Base-by-base conservation (phyloP, 2,797 vertebrate species). In the Neopelma chrysocephalum region DNA sequence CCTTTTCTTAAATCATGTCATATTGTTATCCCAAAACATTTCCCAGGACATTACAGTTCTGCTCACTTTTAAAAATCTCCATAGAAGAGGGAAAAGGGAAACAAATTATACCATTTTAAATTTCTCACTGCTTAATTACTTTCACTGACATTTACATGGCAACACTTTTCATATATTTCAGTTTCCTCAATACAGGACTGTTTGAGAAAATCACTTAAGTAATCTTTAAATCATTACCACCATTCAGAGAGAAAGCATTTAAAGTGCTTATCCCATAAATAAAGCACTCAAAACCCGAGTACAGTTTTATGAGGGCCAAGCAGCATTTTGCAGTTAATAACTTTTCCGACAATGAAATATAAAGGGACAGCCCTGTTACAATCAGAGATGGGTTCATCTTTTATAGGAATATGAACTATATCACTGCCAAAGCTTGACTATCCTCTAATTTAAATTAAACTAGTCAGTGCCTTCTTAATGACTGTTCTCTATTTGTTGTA, bases 201-300 rank as follows among this genome's bases (percentile, higher is more conserved):
- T 70, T 78, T 62, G 58, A 89, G 15, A 94, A 90, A 89, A 89
- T 82, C 47, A 69, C 65, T 93, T 81, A 75, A 83, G 86, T 83
- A 70, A 88, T 91, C 69, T 75, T 90, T 81, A 87, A 34, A 66
- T 83, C 65, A 45, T 88, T 90, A 80, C 69, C 54, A 10, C 51
- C 58, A 80, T 92, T 88, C 56, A 65, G 87, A 93, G n/a, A 79
- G 62, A 93, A 89, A 84, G 53, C 26, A 65, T 94, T 95, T 84
- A 56, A 95, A 94, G 53, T 89, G 9, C 56, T 77, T 82, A 73
- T 19, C 36, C 56, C 78, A 77, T 92, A 94, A 96, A 92, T 95
- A 92, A 85, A 96, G 53, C 68, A 71, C 83, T 94, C 51, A 38
- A 57, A 95, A 60, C 9, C 25, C 8, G 51, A 85, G 34, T 42